These are phyloP conservation scores for Clarias fuscus DNA, from an alignment of 2,797 vertebrate species.

Conservation along the genomic window DNA sequence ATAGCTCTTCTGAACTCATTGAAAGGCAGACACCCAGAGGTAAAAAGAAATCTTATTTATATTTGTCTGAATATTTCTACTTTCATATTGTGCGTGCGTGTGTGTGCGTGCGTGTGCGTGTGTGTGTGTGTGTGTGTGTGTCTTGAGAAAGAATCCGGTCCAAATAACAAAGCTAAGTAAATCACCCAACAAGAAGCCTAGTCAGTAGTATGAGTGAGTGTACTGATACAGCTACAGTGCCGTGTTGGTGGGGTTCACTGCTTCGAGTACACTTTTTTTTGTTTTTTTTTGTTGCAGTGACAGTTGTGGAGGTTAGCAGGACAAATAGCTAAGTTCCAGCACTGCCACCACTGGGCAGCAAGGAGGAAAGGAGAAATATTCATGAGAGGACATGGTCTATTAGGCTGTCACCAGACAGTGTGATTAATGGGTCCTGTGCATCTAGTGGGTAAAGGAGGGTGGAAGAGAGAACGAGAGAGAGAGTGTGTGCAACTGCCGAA, in stretches of 20 bases:
- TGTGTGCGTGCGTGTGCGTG: neutral
- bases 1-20: constrained; percentile 40
- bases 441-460: constrained; percentile 31
- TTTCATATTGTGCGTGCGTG: neutral
- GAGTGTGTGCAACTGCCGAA: neutral
- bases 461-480: constrained; percentile 35
- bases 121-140: neutral
- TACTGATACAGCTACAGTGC: neutral
- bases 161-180: neutral
- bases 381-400: constrained; percentile 73
- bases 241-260: neutral
- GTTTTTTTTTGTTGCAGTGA: neutral
- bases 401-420: constrained; percentile 69
- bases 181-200: neutral
- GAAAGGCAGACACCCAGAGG: constrained; percentile 13
- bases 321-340: constrained; percentile 62
- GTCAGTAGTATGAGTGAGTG: neutral
- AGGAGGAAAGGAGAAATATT: constrained; percentile 70
- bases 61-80: constrained; percentile 35
- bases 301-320: constrained; percentile 52
- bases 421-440: constrained; percentile 73
- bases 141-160: neutral
- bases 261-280: neutral
- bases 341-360: constrained; percentile 49
- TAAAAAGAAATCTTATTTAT: neutral